Base-by-base conservation (phyloP, 2,113 vertebrate genomes). In the Seriola quinqueradiata region DNA sequence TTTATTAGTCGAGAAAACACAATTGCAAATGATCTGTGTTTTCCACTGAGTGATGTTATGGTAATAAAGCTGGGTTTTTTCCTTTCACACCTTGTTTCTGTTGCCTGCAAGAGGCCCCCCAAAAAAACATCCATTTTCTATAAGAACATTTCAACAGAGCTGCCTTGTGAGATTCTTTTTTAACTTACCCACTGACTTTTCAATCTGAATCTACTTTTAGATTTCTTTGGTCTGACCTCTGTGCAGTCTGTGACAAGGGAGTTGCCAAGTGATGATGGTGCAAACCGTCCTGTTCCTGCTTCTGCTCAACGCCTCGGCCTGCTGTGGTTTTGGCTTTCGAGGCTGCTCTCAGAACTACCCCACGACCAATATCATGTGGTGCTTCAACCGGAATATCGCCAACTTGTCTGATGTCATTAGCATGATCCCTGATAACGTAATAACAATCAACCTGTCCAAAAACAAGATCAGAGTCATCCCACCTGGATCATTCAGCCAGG, bases 401-500 rank as follows among this genome's bases (percentile, higher is more conserved):
- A 73, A 87, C 52, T 60, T 91, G 50, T 34, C 79, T 12, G 63
- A 65, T 0, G 82, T 82, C 6, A 0, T 79, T 28, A 40, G 50
- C 38, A 40, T 63, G 58, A 12, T 80, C 44, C 71, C 85, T 52
- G 40, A 59, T 1, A 82, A 88, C 44, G 25, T 14, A 38, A 25
- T 63, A 17, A 11, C 2, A 3, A 77, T 89, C 32, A 87, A 71
- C 4, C 60, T 89, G 28, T 75, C 65, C 4, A 75, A 61, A 28
- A 86, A 89, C 64, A 65, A 52, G 25, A 88, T 90, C 64, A 12
- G 0, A 21, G 50, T 57, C 21, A 36, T 89, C 67, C 83, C 81
- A 7, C 13, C 44, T 75, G 72, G 42, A 28, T 52, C 52, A 1
- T 89, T 81, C 36, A 50, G 14, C 9, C 21, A 11, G 3, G 1